Evolutionary conservation across 92 coral and sea anemone genomes (phyloP), one percentile per base, ranked within the genome.

Genomic region (Micromussa lordhowensis): DNA sequence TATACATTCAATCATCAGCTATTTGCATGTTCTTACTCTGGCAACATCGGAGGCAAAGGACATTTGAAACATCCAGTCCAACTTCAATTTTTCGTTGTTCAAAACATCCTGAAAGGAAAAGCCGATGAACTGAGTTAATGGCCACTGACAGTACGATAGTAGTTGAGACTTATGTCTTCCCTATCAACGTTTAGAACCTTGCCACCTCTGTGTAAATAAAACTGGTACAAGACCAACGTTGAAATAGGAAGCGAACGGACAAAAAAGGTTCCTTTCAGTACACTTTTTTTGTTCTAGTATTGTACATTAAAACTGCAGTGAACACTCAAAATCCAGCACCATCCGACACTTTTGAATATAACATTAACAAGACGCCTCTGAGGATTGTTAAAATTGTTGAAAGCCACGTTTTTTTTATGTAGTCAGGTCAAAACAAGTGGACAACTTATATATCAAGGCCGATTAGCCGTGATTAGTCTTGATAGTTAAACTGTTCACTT

Each of bases 41-140:
- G 98, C 98, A 12, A 96, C 81, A 78, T 96, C 99, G 31, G 95
- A 94, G 19, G 96, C 95, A 75, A 96, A 94, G 11, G 99, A 94
- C 49, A 96, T 91, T 70, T 92, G 86, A 83, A 96, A 96, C 98
- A 96, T 96, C 88, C 91, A 90, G 80, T 96, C 99, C 36, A 96
- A 71, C 78, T 94, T 94, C 75, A 96, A 88, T 76, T 86, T 87
- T 30, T 89, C 96, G 88, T 95, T 93, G 59, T 95, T 92, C 34
- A 96, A 85, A 32, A 95, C 91, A 68, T 96, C 99, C 99, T 95
- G 83, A 53, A 85, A 61, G 1, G 26, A 4, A 58, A 68, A 19
- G 34, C 2, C 12, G 30, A 83, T 35, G 19, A 13, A n/a, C 26
- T 13, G 53, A 32, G 24, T 58, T 31, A 66, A 66, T 15, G n/a